Evolutionary conservation across 2,888 invertebrate species (phyloP).

Genomic region (Nesidiocoris tenuis): DNA sequence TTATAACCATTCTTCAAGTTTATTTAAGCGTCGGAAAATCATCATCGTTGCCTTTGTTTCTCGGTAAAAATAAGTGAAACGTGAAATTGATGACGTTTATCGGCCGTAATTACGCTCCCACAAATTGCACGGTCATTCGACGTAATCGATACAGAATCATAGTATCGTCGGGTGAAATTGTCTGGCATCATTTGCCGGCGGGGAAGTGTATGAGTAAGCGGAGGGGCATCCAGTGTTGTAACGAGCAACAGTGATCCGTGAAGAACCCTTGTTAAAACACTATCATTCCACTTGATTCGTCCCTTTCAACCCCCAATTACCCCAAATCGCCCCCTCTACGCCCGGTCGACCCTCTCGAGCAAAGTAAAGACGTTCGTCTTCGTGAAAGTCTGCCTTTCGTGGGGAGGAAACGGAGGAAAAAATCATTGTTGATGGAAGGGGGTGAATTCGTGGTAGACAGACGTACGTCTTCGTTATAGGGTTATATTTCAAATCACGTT

Average conservation of each 20-base stretch:
- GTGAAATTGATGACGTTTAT: background rate
- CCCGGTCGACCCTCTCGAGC: background rate
- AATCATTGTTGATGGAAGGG: background rate
- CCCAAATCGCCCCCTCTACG: constrained; percentile 20
- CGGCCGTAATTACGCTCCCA: background rate
- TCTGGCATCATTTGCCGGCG: background rate
- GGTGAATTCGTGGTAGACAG: background rate
- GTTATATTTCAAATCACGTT: background rate
- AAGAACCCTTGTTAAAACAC: constrained; percentile 44
- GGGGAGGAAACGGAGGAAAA: background rate
- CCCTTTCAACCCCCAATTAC: constrained; percentile 43
- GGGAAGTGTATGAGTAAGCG: background rate
- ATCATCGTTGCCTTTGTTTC: no score
- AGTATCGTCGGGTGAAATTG: no score
- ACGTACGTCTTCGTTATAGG: background rate
- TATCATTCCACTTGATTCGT: constrained; percentile 44
- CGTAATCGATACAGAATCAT: no score
- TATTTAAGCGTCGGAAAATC: no score
- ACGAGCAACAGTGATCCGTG: constrained; percentile 43
- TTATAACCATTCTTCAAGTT: no score
- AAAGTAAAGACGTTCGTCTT: constrained; percentile 3
- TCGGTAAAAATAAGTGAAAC: background rate
- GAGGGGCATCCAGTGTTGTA: constrained; percentile 2
- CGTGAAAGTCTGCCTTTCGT: background rate
- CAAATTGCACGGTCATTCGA: background rate